Percentiles rank a stretch among this genome's conserved stretches.
Evolutionary conservation across 1,140 invertebrate genomes (phyloP).

Genomic region (Pentalonia nigronervosa): DNA sequence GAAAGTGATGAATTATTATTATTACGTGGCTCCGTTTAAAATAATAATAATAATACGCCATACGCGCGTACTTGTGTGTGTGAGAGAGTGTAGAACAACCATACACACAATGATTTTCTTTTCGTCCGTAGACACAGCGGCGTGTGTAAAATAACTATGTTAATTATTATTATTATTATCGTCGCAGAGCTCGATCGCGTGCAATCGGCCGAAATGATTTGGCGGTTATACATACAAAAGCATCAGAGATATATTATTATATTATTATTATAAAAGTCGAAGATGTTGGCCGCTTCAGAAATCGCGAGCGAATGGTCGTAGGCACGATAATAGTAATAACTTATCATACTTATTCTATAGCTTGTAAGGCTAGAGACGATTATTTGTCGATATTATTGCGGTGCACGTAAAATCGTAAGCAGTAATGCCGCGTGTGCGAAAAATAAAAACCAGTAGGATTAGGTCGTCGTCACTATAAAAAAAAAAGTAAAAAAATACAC

Average conservation of each 20-base stretch:
- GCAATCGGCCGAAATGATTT: slow-evolving; percentile 43
- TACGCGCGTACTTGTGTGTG: background rate
- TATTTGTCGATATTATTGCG: background rate
- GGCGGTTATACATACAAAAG: background rate
- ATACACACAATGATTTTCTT: slow-evolving; percentile 28
- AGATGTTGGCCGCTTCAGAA: background rate
- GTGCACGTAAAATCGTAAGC: background rate
- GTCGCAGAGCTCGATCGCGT: background rate
- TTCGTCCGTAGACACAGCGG: background rate
- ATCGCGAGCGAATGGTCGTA: background rate
- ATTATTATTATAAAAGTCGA: background rate
- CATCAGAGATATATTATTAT: background rate
- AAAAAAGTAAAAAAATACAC: background rate
- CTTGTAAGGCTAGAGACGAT: background rate
- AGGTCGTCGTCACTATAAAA: background rate
- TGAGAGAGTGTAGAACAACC: background rate
- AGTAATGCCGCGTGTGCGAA: background rate
- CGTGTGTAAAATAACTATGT: background rate
- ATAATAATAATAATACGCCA: background rate
- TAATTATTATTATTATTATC: slow-evolving; percentile 4
- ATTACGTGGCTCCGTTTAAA: background rate
- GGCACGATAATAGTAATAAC: background rate
- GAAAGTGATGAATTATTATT: slow-evolving; percentile 40
- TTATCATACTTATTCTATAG: background rate
- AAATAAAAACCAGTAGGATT: background rate